phyloP scores from a whole-genome alignment of 2,888 invertebrate genomes.

The Agapostemon virescens region DNA sequence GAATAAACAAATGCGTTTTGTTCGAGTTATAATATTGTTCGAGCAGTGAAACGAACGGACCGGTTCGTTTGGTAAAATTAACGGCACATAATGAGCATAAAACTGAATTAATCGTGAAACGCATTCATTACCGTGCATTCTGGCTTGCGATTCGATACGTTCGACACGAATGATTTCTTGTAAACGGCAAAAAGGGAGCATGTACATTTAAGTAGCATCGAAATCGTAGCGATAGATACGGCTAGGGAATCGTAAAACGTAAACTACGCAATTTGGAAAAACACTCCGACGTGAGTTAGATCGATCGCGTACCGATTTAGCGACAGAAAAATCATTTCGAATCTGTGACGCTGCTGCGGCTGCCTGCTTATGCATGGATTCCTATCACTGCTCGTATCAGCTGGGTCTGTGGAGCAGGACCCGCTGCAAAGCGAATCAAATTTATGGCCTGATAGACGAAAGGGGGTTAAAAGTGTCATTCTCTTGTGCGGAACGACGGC shows the following conservation, averaged over 20 bases:
- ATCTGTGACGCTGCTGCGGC: neutral
- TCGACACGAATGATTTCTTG: neutral
- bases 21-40: neutral
- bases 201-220: no score
- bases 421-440: conserved; percentile 56
- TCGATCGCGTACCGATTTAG: neutral
- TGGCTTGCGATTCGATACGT: neutral
- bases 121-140: neutral
- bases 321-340: neutral
- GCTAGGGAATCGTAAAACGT: neutral
- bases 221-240: neutral
- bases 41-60: conserved; percentile 2
- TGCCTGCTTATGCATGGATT: conserved; percentile 32
- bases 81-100: neutral
- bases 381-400: conserved; percentile 37
- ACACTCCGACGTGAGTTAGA: neutral
- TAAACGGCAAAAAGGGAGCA: neutral
- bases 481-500: conserved; percentile 37
- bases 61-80: conserved; percentile 12
- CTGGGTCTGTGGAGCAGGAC: conserved; percentile 17
- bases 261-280: neutral
- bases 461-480: conserved; percentile 49
- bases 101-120: conserved; percentile 16
- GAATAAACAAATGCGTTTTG: conserved; percentile 11
- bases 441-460: conserved; percentile 60